Base-by-base conservation (phyloP, 2,113 vertebrate species). In the Rhinogobius similis region DNA sequence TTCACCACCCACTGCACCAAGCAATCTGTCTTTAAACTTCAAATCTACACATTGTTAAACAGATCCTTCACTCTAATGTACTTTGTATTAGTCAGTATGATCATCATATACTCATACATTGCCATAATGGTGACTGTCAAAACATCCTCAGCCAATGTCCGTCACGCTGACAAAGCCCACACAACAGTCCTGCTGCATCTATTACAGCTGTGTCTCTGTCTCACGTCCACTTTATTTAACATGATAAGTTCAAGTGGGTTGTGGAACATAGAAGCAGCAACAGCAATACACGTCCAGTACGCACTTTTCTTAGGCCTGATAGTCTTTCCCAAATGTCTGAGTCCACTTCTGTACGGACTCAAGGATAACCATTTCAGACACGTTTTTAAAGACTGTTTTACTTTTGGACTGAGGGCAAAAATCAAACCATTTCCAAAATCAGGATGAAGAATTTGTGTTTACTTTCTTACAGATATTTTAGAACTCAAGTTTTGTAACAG, bases 291-390 rank as follows among this genome's bases (percentile, higher is more conserved):
- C 13, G 6, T 81, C 50, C 62, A 67, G 14, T 83, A 82, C 0
- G 0, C 11, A n/a, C 65, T 87, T 56, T 86, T 88, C 64, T 23
- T 85, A 20, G 5, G 27, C 50, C 67, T 89, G 0, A 68, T 86
- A 0, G 59, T 89, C 62, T 73, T 86, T 43, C 86, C 84, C 1
- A 89, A 78, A 43, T 85, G 72, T 77, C 64, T 86, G 66, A 87
- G 82, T 38, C 82, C 84, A 0, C 82, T 87, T 23, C 65, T 89
- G 62, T 86, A 85, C 0, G 82, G 86, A 70, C 80, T 87, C 9
- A 85, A 75, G 76, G 82, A 88, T 72, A 66, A 70, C 2, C 38
- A 67, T 13, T 72, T 89, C 20, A 78, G 62, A 29, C n/a, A 21
- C 1, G 56, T 73, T 64, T 83, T 89, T 18, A 70, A 14, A 43